These are phyloP conservation scores for Diaphora mendica DNA, from an alignment of 2,888 invertebrate genomes.

Conservation along the genomic window DNA sequence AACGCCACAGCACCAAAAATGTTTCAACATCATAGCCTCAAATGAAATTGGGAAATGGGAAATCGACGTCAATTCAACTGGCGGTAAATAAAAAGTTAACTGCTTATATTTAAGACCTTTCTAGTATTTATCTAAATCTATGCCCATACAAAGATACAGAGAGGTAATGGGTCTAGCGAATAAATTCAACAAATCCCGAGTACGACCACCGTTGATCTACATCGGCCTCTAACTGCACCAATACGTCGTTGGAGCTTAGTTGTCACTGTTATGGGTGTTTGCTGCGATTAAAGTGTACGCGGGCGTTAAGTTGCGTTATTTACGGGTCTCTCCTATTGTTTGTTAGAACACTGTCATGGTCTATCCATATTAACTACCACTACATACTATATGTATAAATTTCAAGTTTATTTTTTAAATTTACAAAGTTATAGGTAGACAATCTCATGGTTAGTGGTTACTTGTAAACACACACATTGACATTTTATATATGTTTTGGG, in stretches of 20 bases:
- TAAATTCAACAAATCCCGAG: constrained; percentile 79
- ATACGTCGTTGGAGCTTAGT: constrained; percentile 73
- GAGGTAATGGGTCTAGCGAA: constrained; percentile 63
- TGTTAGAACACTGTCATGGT: constrained; percentile 4
- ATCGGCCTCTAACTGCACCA: constrained; percentile 73
- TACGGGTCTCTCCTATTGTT: constrained; percentile 32
- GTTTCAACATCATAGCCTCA: too few species aligned
- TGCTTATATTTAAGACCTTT: constrained; percentile 29
- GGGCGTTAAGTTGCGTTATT: constrained; percentile 45
- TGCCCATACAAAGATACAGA: constrained; percentile 48
- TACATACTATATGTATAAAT: neutral
- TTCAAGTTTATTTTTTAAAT: neutral
- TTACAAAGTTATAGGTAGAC: too few species aligned
- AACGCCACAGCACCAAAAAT: too few species aligned
- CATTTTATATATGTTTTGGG: too few species aligned
- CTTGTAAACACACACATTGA: too few species aligned
- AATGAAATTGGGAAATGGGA: neutral
- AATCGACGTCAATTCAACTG: neutral
- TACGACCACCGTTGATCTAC: constrained; percentile 74
- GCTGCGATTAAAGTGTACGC: constrained; percentile 57
- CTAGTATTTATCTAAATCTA: constrained; percentile 29
- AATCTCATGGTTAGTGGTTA: too few species aligned
- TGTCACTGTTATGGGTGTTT: constrained; percentile 57
- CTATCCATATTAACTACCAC: neutral
- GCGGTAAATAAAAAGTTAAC: neutral